A percentile compares a stretch with the other conserved stretches of the same genome.
phyloP scores from a whole-genome alignment of 2,888 invertebrate genomes.

The Drosophila phalerata region DNA sequence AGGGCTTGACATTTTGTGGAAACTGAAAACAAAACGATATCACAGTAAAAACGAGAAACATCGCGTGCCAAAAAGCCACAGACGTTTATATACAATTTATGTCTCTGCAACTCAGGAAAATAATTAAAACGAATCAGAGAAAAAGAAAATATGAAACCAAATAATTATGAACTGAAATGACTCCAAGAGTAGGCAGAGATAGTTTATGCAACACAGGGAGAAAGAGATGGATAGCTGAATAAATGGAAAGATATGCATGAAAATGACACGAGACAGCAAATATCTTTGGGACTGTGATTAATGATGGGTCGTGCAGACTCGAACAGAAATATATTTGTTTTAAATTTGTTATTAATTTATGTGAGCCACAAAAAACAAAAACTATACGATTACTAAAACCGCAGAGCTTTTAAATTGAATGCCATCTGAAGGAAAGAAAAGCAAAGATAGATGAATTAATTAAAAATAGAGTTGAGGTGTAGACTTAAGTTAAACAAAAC shows the following conservation, averaged over 20 bases:
- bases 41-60: slow-evolving; percentile 62
- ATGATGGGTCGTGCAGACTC: slow-evolving; percentile 72
- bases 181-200: slow-evolving; percentile 37
- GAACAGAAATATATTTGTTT: slow-evolving; percentile 75
- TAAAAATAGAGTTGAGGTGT: not conserved
- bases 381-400: slow-evolving; percentile 26
- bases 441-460: not conserved
- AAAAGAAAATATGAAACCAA: slow-evolving; percentile 48
- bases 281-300: slow-evolving; percentile 68
- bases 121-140: slow-evolving; percentile 74
- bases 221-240: not conserved
- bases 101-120: slow-evolving; percentile 72
- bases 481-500: not conserved
- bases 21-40: slow-evolving; percentile 63
- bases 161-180: slow-evolving; percentile 72
- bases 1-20: slow-evolving; percentile 80
- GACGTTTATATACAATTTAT: slow-evolving; percentile 76
- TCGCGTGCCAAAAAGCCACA: slow-evolving; percentile 80
- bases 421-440: not conserved
- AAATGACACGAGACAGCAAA: slow-evolving; percentile 75
- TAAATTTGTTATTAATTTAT: slow-evolving; percentile 78
- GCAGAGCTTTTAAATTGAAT: slow-evolving; percentile 8
- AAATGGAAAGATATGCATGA: slow-evolving; percentile 25
- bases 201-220: slow-evolving; percentile 42
- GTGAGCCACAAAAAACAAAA: slow-evolving; percentile 40